Evolutionary conservation across 2,113 vertebrate genomes (phyloP).

Genomic region (Micromys minutus): DNA sequence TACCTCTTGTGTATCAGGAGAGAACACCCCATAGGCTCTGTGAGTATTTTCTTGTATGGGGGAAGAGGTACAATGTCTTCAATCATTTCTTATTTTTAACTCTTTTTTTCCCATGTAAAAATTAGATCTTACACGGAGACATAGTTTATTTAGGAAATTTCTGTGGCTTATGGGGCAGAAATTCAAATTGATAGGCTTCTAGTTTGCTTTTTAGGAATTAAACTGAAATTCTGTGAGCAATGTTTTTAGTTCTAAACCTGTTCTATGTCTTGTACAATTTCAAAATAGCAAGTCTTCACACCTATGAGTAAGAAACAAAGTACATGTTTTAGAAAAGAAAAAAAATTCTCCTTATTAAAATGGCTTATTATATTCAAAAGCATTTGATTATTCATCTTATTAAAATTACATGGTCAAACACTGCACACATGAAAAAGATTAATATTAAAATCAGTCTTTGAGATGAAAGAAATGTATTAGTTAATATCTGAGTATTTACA

Average conservation of each 20-base stretch:
- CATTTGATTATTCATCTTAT: conserved; percentile 60
- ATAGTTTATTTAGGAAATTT: neutral
- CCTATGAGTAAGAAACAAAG: conserved; percentile 2
- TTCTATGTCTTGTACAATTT: conserved; percentile 15
- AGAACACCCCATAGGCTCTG: conserved; percentile 43
- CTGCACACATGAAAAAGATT: conserved; percentile 81
- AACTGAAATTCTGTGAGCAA: conserved; percentile 6
- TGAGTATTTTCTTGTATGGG: neutral
- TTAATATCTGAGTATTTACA: conserved; percentile 91
- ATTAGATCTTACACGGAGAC: neutral
- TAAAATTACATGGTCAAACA: conserved; percentile 49
- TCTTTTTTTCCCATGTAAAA: neutral
- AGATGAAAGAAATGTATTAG: conserved; percentile 89
- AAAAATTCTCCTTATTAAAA: conserved; percentile 38
- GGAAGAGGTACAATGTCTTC: neutral
- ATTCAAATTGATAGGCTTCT: conserved; percentile 31
- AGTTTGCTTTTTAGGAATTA: neutral
- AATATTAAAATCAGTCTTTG: conserved; percentile 87
- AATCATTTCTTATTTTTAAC: neutral
- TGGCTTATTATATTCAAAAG: conserved; percentile 35
- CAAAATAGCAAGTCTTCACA: conserved; percentile 53
- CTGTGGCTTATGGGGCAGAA: neutral
- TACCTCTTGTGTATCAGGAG: conserved; percentile 35
- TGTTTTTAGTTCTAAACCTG: neutral
- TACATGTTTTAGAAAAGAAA: conserved; percentile 15